Evolutionary conservation across 2,113 vertebrate species (phyloP).

Genomic region (Caracal caracal): DNA sequence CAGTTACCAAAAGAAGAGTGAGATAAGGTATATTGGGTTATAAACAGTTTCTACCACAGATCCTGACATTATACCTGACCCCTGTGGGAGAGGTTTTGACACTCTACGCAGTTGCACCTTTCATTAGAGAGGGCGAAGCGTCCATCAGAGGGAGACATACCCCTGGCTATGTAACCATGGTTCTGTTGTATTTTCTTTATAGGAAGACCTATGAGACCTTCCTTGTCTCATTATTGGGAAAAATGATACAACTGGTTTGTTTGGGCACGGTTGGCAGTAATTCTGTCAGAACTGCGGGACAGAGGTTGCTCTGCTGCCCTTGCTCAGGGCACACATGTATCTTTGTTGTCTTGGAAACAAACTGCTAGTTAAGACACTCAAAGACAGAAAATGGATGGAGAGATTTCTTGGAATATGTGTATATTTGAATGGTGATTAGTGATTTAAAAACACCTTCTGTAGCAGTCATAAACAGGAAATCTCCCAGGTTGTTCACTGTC

Average conservation of each 20-base stretch:
- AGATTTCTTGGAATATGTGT: not conserved
- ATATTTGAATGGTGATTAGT: not conserved
- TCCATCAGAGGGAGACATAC: not conserved
- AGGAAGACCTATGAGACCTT: not conserved
- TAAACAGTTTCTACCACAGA: not conserved
- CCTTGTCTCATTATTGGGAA: not conserved
- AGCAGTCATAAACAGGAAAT: not conserved
- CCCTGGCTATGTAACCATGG: not conserved
- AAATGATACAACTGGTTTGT: not conserved
- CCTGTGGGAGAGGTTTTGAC: not conserved
- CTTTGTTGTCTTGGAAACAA: not conserved
- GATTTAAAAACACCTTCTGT: not conserved
- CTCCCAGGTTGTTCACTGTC: not conserved
- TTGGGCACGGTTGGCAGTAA: not conserved
- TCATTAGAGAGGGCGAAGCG: not conserved
- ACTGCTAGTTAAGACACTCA: not conserved
- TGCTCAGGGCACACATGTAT: not conserved
- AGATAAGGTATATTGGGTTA: not conserved
- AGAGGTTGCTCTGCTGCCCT: not conserved
- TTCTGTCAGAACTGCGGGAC: not conserved
- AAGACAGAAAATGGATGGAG: not conserved
- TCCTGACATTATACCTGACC: not conserved
- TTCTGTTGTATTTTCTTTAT: not conserved
- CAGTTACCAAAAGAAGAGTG: not conserved
- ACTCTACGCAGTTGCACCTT: not conserved